Evolutionary conservation across 2,113 vertebrate genomes (phyloP).

Genomic region (Clarias magur): DNA sequence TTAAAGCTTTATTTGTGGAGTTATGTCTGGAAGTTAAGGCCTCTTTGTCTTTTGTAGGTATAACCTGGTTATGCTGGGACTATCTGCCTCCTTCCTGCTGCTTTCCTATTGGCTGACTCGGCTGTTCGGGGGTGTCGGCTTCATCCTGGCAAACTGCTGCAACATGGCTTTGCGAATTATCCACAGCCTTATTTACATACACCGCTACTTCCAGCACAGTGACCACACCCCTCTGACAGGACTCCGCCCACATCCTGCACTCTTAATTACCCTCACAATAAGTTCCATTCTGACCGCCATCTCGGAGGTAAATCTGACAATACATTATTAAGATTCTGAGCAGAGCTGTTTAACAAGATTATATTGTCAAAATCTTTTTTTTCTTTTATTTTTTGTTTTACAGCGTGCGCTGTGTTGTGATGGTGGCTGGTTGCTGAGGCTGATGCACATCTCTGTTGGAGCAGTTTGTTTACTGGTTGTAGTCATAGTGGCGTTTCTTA

Average conservation of each 20-base stretch:
- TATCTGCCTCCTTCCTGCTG: constrained; percentile 86
- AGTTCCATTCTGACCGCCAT: constrained; percentile 77
- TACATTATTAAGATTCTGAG: background rate
- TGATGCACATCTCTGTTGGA: constrained; percentile 79
- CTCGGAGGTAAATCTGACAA: constrained; percentile 80
- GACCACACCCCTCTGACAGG: constrained; percentile 78
- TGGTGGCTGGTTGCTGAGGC: constrained; percentile 76
- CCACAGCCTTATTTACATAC: constrained; percentile 86
- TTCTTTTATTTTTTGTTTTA: constrained; percentile 40
- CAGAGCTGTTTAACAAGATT: too few relatives aligned
- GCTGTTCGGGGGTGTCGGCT: constrained; percentile 86
- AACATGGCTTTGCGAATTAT: constrained; percentile 92
- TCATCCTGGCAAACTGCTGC: constrained; percentile 96
- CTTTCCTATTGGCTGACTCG: constrained; percentile 86
- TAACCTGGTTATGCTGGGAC: constrained; percentile 88
- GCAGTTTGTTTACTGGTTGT: constrained; percentile 79
- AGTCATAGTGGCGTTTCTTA: constrained; percentile 69
- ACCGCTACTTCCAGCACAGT: constrained; percentile 77
- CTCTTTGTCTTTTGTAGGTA: constrained; percentile 73
- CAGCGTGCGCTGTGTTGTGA: constrained; percentile 80
- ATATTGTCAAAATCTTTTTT: background rate
- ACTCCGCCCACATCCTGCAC: constrained; percentile 76
- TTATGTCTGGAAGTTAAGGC: constrained; percentile 3
- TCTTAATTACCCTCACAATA: constrained; percentile 72
- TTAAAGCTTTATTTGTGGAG: background rate